Base-by-base conservation (phyloP, 2,888 invertebrate genomes). In the Callimorpha dominula region DNA sequence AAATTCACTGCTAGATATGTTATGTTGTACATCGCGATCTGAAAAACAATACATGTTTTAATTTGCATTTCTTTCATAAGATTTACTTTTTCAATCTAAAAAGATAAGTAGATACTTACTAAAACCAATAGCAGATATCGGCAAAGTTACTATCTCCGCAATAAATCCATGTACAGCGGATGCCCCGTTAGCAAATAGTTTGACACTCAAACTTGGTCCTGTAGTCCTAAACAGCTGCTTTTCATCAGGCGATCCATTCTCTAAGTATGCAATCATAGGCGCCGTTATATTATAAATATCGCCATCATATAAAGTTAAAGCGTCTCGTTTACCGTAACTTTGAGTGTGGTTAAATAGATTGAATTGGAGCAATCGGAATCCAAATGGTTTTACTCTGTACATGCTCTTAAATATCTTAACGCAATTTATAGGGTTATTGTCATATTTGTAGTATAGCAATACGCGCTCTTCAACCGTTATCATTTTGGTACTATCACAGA, bases 141-240 rank as follows among this genome's bases (percentile, higher is more conserved):
- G 99, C 62, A 99, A 94, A 0, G 99, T 99, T 0, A 99, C 98
- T 69, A 99, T 97, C 95, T 99, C 99, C 20, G 99, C 99, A 78
- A 99, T 98, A 88, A 99, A 99, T 43, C 99, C 99, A 91, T 99
- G 98, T 20, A 97, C 96, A n/a, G 97, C 97, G 49, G 99, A 98
- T 1, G 99, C 99, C 43, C 99, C 99, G 83, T 99, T 99, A 0
- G 99, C 99, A 87, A 99, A 98, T 40, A 99, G 92, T 87, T 98
- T 98, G 0, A 99, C 96, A 85, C 99, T 99, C 81, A 99, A 92
- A 83, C 98, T 98, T 0, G 98, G 97, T 40, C 97, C 97, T 72
- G 96, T 96, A 0, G 98, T 98, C 86, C 96, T 97, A 86, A 98
- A 98, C 69, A 98, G 96, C 78, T 96, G 97, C 85, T 98, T 98